A percentile compares a stretch with the other conserved stretches of the same genome.
These are phyloP conservation scores for Xanthorhoe designata DNA, from an alignment of 2,888 invertebrate genomes.

Conservation along the genomic window DNA sequence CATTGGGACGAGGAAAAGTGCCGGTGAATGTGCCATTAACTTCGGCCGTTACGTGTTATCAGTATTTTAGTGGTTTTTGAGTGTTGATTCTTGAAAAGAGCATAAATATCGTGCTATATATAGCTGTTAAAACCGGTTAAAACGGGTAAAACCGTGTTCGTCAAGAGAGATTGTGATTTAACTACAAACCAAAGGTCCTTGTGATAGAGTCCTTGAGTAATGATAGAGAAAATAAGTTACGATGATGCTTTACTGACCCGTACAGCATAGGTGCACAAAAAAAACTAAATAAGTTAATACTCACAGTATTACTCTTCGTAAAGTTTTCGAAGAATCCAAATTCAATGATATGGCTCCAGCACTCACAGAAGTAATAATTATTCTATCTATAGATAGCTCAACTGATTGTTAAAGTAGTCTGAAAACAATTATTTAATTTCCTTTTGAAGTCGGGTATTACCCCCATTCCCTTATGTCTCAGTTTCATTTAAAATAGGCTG, in stretches of 20 bases:
- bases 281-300: too few species aligned
- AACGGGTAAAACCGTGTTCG: too few species aligned
- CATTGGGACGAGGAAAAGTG: conserved; percentile 13
- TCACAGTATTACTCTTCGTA: too few species aligned
- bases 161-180: too few species aligned
- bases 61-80: conserved; percentile 8
- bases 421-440: background rate
- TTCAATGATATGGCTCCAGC: too few species aligned
- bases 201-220: too few species aligned
- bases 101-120: background rate
- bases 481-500: conserved; percentile 46
- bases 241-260: too few species aligned
- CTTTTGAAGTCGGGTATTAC: background rate
- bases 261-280: too few species aligned
- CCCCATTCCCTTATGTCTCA: conserved; percentile 6
- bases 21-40: conserved; percentile 4
- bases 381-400: background rate
- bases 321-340: too few species aligned
- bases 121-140: background rate
- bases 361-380: too few species aligned
- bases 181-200: too few species aligned
- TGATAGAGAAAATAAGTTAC: too few species aligned
- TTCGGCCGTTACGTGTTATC: conserved; percentile 7
- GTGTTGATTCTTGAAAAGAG: background rate
- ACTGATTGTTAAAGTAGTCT: background rate